Base-by-base conservation (phyloP, 1,140 invertebrate genomes). In the Antheraea pernyi region DNA sequence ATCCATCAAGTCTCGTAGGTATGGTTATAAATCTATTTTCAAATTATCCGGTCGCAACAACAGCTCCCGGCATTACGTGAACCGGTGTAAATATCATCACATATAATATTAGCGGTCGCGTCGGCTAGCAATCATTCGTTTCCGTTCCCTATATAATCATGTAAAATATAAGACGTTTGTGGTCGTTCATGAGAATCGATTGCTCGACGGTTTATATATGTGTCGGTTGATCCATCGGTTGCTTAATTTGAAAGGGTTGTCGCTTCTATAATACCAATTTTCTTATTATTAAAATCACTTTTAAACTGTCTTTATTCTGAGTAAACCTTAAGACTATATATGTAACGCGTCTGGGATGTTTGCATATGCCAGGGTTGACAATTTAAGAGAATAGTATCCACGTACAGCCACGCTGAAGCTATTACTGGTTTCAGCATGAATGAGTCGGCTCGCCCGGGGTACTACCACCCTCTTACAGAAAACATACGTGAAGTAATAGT, bases 131-230 rank as follows among this genome's bases (percentile, higher is more conserved):
- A 82, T 82, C 58, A 39, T 68, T 72, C 67, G 74, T 80, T 88
- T 87, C 85, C 84, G 82, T 80, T 83, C 75, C 81, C 83, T 89
- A 86, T 86, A 84, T 82, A 86, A 82, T 86, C 79, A 46, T 65
- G 81, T 83, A 79, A 70, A 81, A 78, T 78, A 82, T 76, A 76
- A 87, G 87, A 80, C 80, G 81, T 77, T 84, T 86, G 85, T 67
- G 85, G 82, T 85, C 73, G 39, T 73, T 68, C 71, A 73, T 76
- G 70, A 83, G 81, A 89, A 89, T 88, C 85, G 85, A 89, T 88
- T 88, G 46, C 46, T 53, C 5, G 9, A 13, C 46, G 46, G 16
- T 53, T 53, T 53, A 13, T 53, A 16, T 53, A 13, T 53, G 46
- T 13, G 46, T 13, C 39, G 39, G 39, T 7, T 42, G 39, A 53